These are phyloP conservation scores for Piprites chloris DNA, from an alignment of 2,113 vertebrate species.

Conservation along the genomic window DNA sequence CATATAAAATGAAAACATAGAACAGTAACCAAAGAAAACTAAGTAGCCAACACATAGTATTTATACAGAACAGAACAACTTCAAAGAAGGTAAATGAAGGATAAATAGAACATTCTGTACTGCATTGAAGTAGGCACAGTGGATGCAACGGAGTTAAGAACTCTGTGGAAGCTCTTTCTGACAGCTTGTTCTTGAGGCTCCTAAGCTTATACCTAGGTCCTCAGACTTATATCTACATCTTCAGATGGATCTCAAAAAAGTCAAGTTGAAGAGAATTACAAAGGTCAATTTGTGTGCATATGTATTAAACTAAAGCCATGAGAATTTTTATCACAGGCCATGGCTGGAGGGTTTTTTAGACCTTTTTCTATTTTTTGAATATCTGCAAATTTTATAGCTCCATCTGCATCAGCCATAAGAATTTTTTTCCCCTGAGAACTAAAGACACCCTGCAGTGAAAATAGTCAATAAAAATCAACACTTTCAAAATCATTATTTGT, in stretches of 20 bases:
- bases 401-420: constrained; percentile 97
- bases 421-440: constrained; percentile 84
- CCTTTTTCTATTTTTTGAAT: constrained; percentile 89
- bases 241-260: background rate
- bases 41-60: too few species aligned
- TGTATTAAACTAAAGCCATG: background rate
- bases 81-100: too few species aligned
- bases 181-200: background rate
- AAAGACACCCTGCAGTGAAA: constrained; percentile 82
- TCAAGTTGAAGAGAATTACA: background rate
- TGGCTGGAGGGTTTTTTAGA: constrained; percentile 75
- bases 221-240: background rate
- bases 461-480: background rate
- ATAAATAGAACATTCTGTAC: too few species aligned
- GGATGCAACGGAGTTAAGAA: too few species aligned
- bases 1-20: too few species aligned
- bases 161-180: background rate
- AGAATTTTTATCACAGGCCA: constrained; percentile 79
- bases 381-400: constrained; percentile 94
- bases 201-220: background rate
- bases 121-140: too few species aligned
- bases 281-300: background rate
- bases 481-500: background rate
- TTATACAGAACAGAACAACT: too few species aligned
- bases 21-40: too few species aligned